phyloP scores from a whole-genome alignment of 2,888 invertebrate genomes.

The Ganaspis brasiliensis region DNA sequence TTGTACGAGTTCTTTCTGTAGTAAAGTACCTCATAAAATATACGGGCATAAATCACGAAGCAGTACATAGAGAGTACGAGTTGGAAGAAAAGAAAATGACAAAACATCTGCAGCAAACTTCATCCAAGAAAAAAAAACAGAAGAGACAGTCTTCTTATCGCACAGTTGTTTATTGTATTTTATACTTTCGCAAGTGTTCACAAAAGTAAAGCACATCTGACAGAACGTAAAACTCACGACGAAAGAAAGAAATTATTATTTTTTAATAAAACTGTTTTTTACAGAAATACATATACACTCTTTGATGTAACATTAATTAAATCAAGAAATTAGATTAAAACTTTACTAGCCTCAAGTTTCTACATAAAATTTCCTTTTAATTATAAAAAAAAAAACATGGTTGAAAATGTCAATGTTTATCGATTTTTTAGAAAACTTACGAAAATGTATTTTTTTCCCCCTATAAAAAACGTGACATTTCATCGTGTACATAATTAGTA shows the following conservation, averaged over 20 bases:
- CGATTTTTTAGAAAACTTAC: too few relatives aligned
- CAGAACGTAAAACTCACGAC: conserved; percentile 12
- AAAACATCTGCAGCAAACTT: conserved; percentile 22
- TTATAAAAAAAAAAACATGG: too few relatives aligned
- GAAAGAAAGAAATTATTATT: background rate
- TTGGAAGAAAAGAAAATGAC: conserved; percentile 20
- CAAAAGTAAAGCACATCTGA: conserved; percentile 9
- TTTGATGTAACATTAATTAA: too few relatives aligned
- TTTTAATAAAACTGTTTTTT: background rate
- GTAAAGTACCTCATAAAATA: conserved; percentile 30
- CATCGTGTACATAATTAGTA: too few relatives aligned
- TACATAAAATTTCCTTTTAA: too few relatives aligned
- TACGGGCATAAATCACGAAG: conserved; percentile 29
- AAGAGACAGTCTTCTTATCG: conserved; percentile 24
- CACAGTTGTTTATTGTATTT: background rate
- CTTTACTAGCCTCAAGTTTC: too few relatives aligned
- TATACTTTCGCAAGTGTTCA: conserved; percentile 14
- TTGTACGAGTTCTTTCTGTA: background rate
- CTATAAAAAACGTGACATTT: too few relatives aligned
- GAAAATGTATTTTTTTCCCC: too few relatives aligned
- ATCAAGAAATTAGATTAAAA: too few relatives aligned
- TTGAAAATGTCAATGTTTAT: too few relatives aligned
- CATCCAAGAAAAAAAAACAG: conserved; percentile 2
- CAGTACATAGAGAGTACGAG: conserved; percentile 9
- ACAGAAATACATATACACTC: too few relatives aligned